Conservation (phyloP, 2,797 vertebrate genomes). For the Gephyroberyx darwinii region DNA sequence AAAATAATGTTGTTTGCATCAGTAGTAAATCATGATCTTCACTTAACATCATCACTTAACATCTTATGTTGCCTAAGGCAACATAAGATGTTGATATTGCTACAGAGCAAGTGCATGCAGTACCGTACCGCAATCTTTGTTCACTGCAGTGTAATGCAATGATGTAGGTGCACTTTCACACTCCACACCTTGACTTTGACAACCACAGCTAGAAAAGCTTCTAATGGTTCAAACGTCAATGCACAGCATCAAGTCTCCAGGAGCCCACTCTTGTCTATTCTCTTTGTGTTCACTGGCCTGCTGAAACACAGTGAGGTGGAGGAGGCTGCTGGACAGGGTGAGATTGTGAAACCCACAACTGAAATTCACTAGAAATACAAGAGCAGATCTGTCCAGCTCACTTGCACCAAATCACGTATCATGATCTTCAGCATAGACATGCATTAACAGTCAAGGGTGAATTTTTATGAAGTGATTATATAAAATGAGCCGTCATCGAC, state of each 20-base stretch:
- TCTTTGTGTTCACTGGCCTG: conserved; percentile 59
- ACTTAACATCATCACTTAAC: no score
- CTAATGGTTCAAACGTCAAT: conserved; percentile 57
- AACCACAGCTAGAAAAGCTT: conserved; percentile 47
- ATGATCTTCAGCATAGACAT: conserved; percentile 4
- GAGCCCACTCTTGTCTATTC: conserved; percentile 59
- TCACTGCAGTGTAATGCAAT: conserved; percentile 42
- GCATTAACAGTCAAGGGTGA: neutral
- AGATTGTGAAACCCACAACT: conserved; percentile 10
- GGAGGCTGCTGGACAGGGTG: conserved; percentile 23
- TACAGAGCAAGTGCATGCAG: conserved; percentile 19
- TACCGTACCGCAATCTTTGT: conserved; percentile 65
- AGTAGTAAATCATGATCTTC: conserved; percentile 48
- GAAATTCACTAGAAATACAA: conserved; percentile 6
- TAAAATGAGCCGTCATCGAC: conserved; percentile 4
- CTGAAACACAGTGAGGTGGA: conserved; percentile 34
- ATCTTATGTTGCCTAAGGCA: no score
- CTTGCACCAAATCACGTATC: conserved; percentile 1
- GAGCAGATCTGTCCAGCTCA: neutral
- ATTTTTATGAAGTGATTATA: neutral
- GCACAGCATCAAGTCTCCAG: conserved; percentile 45
- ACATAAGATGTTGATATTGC: conserved; percentile 19
- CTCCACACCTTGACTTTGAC: conserved; percentile 46
- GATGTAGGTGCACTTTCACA: conserved; percentile 50
- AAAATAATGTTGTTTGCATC: conserved; percentile 42